Conservation (phyloP, 2,888 invertebrate genomes). For the Dusona sp. region DNA sequence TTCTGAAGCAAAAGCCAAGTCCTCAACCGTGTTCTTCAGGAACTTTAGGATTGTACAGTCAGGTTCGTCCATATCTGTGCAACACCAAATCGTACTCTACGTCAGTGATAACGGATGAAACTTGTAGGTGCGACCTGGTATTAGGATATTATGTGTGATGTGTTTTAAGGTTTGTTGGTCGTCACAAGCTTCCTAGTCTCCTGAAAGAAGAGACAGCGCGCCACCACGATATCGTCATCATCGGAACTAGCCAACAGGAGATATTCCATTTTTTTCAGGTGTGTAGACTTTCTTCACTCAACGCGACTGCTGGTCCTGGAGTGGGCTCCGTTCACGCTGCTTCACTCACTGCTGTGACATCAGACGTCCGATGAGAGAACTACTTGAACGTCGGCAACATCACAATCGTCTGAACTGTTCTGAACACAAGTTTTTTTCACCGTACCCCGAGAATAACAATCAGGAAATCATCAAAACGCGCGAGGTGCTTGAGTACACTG, state of each 20-base stretch:
- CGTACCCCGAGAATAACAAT: constrained; percentile 76
- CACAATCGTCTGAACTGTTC: constrained; percentile 46
- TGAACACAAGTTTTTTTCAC: constrained; percentile 73
- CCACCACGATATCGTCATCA: constrained; percentile 55
- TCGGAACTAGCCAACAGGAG: not conserved
- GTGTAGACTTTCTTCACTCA: constrained; percentile 12
- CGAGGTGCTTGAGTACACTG: constrained; percentile 18
- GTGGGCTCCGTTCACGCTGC: not conserved
- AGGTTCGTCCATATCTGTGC: not conserved
- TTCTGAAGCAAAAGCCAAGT: not conserved
- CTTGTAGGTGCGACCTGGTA: constrained; percentile 69
- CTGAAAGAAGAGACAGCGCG: constrained; percentile 62
- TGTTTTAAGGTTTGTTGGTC: constrained; percentile 31
- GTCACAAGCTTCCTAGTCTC: constrained; percentile 66
- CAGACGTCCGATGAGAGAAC: constrained; percentile 35
- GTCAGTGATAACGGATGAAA: constrained; percentile 56
- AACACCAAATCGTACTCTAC: not conserved
- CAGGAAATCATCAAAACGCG: constrained; percentile 74
- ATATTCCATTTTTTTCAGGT: not conserved
- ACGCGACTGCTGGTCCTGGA: constrained; percentile 5
- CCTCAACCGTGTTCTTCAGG: not conserved
- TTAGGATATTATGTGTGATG: constrained; percentile 71
- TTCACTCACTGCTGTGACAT: constrained; percentile 39
- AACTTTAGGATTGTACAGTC: not conserved
- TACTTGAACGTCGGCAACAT: constrained; percentile 49